Percentiles rank a stretch among this genome's conserved stretches.
Conservation (phyloP, 1,140 invertebrate species). For the Nautilus pompilius region DNA sequence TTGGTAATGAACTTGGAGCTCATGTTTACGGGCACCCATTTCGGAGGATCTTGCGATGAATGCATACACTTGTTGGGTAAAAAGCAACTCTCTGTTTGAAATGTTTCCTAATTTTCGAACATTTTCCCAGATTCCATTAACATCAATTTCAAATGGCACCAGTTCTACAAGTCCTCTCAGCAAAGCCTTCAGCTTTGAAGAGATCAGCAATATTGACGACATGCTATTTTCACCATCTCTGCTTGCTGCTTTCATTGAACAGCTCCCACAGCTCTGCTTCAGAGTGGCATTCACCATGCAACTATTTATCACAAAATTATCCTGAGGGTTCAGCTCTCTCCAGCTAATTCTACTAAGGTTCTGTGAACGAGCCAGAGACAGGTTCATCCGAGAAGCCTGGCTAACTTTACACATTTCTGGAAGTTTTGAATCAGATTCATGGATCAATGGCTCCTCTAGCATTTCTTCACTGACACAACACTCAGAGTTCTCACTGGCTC, state of each 20-base stretch:
- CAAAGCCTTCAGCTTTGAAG: not conserved
- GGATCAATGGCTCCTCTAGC: no score
- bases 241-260: not conserved
- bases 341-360: conserved; percentile 12
- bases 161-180: not conserved
- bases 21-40: not conserved
- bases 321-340: conserved; percentile 20
- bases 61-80: not conserved
- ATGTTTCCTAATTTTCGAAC: not conserved
- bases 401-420: no score
- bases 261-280: not conserved
- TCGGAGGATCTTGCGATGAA: not conserved
- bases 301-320: conserved; percentile 20
- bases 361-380: conserved; percentile 11
- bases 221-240: not conserved
- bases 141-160: not conserved
- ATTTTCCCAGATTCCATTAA: not conserved
- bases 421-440: no score
- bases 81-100: not conserved
- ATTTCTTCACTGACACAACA: no score
- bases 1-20: not conserved
- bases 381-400: conserved; percentile 4
- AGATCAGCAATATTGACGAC: not conserved
- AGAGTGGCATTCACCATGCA: conserved; percentile 12
- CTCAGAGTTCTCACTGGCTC: no score